Conservation (phyloP, 2,797 vertebrate species). For the Setipinna tenuifilis region DNA sequence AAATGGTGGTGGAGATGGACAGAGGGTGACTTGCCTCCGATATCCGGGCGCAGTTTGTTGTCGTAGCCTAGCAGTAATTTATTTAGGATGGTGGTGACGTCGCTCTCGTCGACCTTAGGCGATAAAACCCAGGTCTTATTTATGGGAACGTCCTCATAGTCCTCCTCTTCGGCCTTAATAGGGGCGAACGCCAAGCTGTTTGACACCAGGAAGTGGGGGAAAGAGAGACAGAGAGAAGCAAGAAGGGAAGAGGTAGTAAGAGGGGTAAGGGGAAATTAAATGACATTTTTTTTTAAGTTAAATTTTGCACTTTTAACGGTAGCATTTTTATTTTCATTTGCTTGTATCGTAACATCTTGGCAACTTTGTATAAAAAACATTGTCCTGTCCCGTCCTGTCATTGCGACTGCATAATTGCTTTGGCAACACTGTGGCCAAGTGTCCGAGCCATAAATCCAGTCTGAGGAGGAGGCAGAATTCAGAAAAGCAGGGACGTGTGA, state of each 20-base stretch:
- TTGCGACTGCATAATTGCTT: slow-evolving; percentile 26
- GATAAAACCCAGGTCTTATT: slow-evolving; percentile 98
- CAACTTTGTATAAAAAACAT: not conserved
- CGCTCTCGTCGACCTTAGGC: slow-evolving; percentile 93
- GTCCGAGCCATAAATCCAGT: slow-evolving; percentile 13
- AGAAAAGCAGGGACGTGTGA: not conserved
- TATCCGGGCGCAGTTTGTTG: slow-evolving; percentile 94
- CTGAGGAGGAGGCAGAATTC: slow-evolving; percentile 1
- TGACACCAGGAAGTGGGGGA: slow-evolving; percentile 30
- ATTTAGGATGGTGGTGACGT: slow-evolving; percentile 93
- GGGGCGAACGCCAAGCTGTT: slow-evolving; percentile 72
- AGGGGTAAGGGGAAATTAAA: not conserved
- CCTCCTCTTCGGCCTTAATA: slow-evolving; percentile 91
- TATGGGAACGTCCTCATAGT: slow-evolving; percentile 90
- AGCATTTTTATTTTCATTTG: not conserved
- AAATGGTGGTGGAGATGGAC: slow-evolving; percentile 4
- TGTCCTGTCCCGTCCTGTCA: slow-evolving; percentile 4
- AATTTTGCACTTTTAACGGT: too few relatives aligned
- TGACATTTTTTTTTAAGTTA: too few relatives aligned
- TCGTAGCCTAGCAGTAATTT: slow-evolving; percentile 93
- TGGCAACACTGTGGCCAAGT: not conserved
- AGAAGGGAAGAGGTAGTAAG: not conserved
- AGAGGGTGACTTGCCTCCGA: slow-evolving; percentile 81
- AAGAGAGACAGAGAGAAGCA: slow-evolving; percentile 31
- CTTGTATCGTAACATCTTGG: not conserved